Evolutionary conservation across 2,888 invertebrate genomes (phyloP).

Genomic region (Oscheius myriophilus): DNA sequence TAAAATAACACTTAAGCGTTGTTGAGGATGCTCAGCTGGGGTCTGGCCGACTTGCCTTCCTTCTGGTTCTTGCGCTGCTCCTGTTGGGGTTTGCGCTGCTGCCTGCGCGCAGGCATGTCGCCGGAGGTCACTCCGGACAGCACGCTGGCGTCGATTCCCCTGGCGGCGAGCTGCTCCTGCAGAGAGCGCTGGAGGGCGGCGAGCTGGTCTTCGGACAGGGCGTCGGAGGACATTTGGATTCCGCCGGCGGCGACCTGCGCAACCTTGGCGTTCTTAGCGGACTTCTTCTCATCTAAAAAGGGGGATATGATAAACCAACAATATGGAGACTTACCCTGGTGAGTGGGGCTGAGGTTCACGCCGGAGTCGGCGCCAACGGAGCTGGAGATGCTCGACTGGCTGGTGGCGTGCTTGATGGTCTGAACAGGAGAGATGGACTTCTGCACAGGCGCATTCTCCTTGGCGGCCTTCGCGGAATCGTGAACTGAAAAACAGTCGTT

Average conservation of each 20-base stretch:
- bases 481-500: conserved; percentile 29
- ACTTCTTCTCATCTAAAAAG: conserved; percentile 49
- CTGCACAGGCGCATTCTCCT: not conserved
- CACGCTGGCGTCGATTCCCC: conserved; percentile 55
- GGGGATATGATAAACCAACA: not conserved
- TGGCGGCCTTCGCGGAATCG: conserved; percentile 26
- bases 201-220: conserved; percentile 62
- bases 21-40: conserved; percentile 26
- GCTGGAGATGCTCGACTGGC: conserved; percentile 63
- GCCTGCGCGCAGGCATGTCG: conserved; percentile 19
- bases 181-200: conserved; percentile 62
- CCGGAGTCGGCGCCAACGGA: conserved; percentile 65
- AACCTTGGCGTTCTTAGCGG: conserved; percentile 32
- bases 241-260: conserved; percentile 54
- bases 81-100: conserved; percentile 14
- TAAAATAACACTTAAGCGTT: conserved; percentile 19
- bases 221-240: conserved; percentile 62
- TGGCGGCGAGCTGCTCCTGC: conserved; percentile 46
- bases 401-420: conserved; percentile 62
- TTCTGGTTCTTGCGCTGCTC: conserved; percentile 17
- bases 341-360: conserved; percentile 59
- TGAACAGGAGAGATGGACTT: conserved; percentile 37
- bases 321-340: conserved; percentile 42
- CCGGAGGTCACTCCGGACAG: conserved; percentile 30
- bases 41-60: conserved; percentile 13